Base-by-base conservation (phyloP, 2,888 invertebrate species). In the Conus canariensis region DNA sequence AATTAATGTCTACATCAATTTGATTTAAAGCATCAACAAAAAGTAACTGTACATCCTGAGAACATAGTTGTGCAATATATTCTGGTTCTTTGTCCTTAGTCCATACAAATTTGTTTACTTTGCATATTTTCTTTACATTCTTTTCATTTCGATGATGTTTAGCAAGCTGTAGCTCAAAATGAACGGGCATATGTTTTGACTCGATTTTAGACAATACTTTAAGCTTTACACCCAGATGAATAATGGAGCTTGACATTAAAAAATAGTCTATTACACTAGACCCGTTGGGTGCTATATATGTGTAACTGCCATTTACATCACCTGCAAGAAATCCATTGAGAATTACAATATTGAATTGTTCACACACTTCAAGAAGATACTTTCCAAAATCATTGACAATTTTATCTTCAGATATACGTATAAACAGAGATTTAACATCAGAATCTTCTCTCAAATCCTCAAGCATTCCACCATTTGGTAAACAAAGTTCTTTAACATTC, bases 101-200 rank as follows among this genome's bases (percentile, higher is more conserved):
- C 74, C 74, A 77, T 25, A 77, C 74, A 77, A n/a, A 77, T 77
- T 77, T n/a, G 10, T n/a, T 77, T n/a, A 77, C 25, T 77, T 77
- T 77, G 25, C 4, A 77, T 25, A 4, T 77, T 77, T 22, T 25
- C 74, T n/a, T 22, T n/a, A 9, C 3, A 77, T 25, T 77, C 9
- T 25, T 25, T n/a, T 77, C n/a, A 22, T n/a, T 9, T 10, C 0
- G 74, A 10, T 10, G 2, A 77, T 77, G 74, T 10, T 22, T 77
- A n/a, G 74, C 74, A 77, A 77, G 74, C 25, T 22, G 9, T 77
- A 77, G 19, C 25, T 25, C 25, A 77, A 77, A n/a, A n/a, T 77
- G n/a, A 22, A 77, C 74, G 1, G 74, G 74, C 74, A 77, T 77
- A 25, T 77, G 74, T 6, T 77, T 77, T 1, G 74, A 77, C n/a